Percentiles rank a stretch among this genome's conserved stretches.
Conservation (phyloP, 2,888 invertebrate species). For the Diachrysia chrysitis region DNA sequence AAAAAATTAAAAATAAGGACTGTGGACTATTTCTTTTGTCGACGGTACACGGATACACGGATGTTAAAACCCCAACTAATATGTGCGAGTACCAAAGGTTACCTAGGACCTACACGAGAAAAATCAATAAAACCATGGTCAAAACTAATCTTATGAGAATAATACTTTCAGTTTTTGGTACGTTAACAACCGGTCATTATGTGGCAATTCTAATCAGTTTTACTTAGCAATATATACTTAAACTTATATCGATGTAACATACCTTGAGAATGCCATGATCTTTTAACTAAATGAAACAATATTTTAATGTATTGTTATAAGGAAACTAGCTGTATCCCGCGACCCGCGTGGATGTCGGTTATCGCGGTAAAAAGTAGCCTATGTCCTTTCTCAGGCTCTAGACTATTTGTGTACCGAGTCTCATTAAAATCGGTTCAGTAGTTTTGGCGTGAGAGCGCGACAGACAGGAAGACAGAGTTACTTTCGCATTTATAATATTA, state of each 20-base stretch:
- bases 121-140: conserved; percentile 1
- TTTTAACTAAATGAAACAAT: background rate
- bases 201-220: conserved; percentile 22
- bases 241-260: background rate
- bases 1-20: background rate
- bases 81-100: background rate
- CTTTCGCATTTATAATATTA: no score
- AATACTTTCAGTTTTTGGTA: conserved; percentile 3
- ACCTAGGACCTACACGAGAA: background rate
- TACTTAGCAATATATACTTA: background rate
- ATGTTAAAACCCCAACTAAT: background rate
- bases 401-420: no score
- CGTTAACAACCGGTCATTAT: conserved; percentile 19
- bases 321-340: no score
- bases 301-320: no score
- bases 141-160: background rate
- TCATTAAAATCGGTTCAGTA: no score
- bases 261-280: background rate
- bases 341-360: no score
- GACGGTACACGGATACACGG: background rate
- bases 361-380: no score
- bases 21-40: background rate
- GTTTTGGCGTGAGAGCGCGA: no score
- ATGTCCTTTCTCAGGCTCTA: no score
- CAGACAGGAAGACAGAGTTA: no score